Evolutionary conservation across 2,888 invertebrate species (phyloP), one percentile per base, ranked within the genome.

Genomic region (Girardia tigrina): DNA sequence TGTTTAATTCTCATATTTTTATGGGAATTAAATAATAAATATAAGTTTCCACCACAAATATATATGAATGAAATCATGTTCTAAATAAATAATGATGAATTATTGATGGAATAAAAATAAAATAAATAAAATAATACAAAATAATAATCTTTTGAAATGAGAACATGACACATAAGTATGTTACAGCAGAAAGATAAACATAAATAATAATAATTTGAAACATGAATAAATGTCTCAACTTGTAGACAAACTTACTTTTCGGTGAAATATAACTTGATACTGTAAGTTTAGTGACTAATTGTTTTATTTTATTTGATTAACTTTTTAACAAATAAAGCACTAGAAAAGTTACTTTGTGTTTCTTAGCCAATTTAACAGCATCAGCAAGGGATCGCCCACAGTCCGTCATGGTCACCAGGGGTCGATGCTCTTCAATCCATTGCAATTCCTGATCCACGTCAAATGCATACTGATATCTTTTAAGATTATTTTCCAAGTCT

Each of bases 371-470:
- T 82, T 92, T 92, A 84, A 90, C 90, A 0, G 94, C 94, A 74
- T 94, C 93, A 86, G 95, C 92, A 0, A 98, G 86, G 42, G 91
- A 89, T 80, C 90, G 89, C 82, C 92, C 91, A 8, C 93, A 85
- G 75, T 89, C 88, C 76, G 88, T 87, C 76, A 92, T 91, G 74
- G 90, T 85, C 0, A 92, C 93, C 0, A 90, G 88, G 0, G 91
- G 90, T 79, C 89, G 84, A 77, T 93, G 91, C 83, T 95, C 95
- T 42, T 89, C 89, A 78, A 97, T 90, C 97, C 97, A 98, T 82
- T 91, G 92, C 80, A 92, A 86, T 83, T 98, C 95, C 0, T 90
- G 90, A 72, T 92, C 90, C 71, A 94, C 88, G 81, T 94, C 94
- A 80, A 94, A 93, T 0, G 90, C 90, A 84, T 94, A 94, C 83